These are phyloP conservation scores for Pachyramphus minor DNA, from an alignment of 2,113 vertebrate species.

Conservation along the genomic window DNA sequence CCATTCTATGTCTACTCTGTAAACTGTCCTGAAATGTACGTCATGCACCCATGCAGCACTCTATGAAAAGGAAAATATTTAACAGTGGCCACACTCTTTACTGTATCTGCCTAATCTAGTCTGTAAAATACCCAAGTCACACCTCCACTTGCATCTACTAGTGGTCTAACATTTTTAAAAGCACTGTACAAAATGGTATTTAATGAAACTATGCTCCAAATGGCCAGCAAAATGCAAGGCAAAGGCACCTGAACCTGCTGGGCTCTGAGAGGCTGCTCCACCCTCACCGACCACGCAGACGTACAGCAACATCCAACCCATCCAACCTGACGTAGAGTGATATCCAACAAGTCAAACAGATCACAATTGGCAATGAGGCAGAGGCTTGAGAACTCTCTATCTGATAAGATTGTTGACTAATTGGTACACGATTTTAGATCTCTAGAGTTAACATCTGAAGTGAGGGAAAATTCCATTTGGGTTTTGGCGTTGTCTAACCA, in stretches of 20 bases:
- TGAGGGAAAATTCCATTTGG: not conserved
- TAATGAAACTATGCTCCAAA: not conserved
- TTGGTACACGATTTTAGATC: not conserved
- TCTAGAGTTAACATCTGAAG: not conserved
- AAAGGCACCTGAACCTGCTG: not conserved
- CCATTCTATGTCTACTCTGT: not conserved
- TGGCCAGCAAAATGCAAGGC: not conserved
- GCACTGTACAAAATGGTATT: not conserved
- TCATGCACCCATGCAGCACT: rapidly evolving
- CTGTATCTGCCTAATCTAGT: not conserved
- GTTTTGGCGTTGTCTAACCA: not conserved
- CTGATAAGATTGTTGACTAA: not conserved
- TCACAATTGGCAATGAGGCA: not conserved
- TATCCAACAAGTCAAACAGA: not conserved
- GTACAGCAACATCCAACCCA: not conserved
- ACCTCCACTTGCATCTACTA: not conserved
- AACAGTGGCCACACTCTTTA: not conserved
- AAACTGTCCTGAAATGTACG: not conserved
- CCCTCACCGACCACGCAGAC: not conserved
- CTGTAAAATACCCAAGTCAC: not conserved
- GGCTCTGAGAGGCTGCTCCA: not conserved
- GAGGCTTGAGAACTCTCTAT: not conserved
- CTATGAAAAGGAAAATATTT: not conserved
- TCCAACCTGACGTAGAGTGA: not conserved
- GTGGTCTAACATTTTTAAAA: not conserved